phyloP scores from a whole-genome alignment of 2,888 invertebrate species.

The Automeris io region DNA sequence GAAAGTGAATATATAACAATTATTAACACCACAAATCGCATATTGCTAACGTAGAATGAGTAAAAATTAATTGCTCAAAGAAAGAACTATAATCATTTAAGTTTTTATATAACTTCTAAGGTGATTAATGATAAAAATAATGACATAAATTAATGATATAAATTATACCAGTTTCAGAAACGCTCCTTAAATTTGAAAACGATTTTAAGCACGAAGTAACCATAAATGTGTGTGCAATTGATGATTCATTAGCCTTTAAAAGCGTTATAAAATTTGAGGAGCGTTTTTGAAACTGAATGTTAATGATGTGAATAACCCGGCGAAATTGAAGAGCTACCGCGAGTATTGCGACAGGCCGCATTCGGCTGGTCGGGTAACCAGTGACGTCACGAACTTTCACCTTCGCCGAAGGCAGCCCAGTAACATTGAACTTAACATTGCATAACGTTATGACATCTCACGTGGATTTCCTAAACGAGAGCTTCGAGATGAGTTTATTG shows the following conservation, averaged over 20 bases:
- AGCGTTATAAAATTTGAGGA: no score
- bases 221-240: no score
- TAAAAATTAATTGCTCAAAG: background rate
- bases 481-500: background rate
- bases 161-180: no score
- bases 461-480: slow-evolving; percentile 6
- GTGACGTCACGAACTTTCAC: slow-evolving; percentile 47
- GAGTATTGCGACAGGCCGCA: slow-evolving; percentile 27
- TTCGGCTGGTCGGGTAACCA: background rate
- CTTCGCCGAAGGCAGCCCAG: slow-evolving; percentile 41
- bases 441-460: slow-evolving; percentile 28
- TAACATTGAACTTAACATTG: slow-evolving; percentile 57
- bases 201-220: no score
- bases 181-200: no score
- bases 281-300: no score
- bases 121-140: no score
- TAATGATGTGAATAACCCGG: no score
- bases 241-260: no score
- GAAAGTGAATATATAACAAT: background rate
- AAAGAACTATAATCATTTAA: background rate
- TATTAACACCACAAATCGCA: background rate
- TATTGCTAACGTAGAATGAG: background rate
- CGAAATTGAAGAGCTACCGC: slow-evolving; percentile 20
- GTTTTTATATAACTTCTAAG: background rate
- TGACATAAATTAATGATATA: no score